Evolutionary conservation across 2,888 invertebrate genomes (phyloP).

Genomic region (Ornithoptera alexandrae): DNA sequence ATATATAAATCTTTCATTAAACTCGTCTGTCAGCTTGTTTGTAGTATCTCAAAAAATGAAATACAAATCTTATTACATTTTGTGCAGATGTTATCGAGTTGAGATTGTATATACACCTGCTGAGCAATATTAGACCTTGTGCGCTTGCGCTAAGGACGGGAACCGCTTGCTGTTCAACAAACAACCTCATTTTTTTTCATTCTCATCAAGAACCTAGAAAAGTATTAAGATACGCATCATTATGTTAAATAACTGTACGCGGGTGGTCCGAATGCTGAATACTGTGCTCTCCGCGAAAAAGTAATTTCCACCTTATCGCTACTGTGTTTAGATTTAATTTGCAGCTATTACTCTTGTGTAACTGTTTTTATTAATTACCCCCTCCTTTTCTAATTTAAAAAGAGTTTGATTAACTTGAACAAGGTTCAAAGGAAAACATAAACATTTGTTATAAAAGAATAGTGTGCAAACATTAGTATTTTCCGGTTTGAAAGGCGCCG

Average conservation of each 20-base stretch:
- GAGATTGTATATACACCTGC: conserved; percentile 9
- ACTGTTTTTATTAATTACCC: conserved; percentile 18
- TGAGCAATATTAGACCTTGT: conserved; percentile 11
- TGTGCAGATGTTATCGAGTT: conserved; percentile 19
- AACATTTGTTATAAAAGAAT: too few relatives aligned
- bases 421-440: background rate
- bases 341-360: background rate
- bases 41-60: conserved; percentile 24
- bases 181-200: conserved; percentile 16
- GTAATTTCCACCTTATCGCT: conserved; percentile 5
- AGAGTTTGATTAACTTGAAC: background rate
- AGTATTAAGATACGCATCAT: conserved; percentile 32
- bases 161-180: conserved; percentile 17
- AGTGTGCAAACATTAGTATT: too few relatives aligned
- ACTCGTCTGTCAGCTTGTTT: conserved; percentile 15
- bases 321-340: background rate
- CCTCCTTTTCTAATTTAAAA: conserved; percentile 8
- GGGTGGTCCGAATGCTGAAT: conserved; percentile 19
- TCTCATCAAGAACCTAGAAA: conserved; percentile 29
- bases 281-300: conserved; percentile 1
- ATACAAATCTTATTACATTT: conserved; percentile 19
- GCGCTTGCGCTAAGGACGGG: conserved; percentile 1
- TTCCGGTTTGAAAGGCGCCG: too few relatives aligned
- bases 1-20: too few relatives aligned
- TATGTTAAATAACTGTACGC: conserved; percentile 31